These are phyloP conservation scores for Eulemur rubriventer DNA, from an alignment of 2,797 vertebrate genomes.

Conservation along the genomic window DNA sequence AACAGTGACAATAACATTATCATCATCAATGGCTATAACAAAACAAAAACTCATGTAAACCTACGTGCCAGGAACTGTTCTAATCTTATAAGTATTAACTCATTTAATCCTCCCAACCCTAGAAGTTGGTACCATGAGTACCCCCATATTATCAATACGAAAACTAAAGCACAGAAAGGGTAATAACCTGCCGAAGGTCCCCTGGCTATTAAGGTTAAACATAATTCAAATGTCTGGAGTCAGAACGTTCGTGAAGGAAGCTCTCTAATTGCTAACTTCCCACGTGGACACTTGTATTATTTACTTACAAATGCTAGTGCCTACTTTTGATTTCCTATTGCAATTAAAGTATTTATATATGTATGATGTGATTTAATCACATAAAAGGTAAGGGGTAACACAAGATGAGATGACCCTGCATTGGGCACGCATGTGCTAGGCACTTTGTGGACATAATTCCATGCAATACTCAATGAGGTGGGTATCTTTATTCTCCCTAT, in stretches of 20 bases:
- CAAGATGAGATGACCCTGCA: neutral
- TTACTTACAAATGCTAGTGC: neutral
- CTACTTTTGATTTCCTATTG: neutral
- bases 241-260: neutral
- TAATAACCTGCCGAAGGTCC: neutral
- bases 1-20: too few species aligned
- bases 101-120: neutral
- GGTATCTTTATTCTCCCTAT: neutral
- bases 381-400: neutral
- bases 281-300: neutral
- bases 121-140: neutral
- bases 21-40: neutral
- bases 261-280: neutral
- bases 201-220: neutral
- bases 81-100: neutral
- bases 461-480: fast-evolving
- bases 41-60: neutral
- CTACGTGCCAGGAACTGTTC: neutral
- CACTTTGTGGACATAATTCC: neutral
- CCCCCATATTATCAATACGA: neutral
- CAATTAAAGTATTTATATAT: neutral
- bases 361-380: neutral
- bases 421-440: fast-evolving
- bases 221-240: neutral
- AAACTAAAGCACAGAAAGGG: neutral